Evolutionary conservation across 2,888 invertebrate genomes (phyloP).

Genomic region (Iphiclides podalirius): DNA sequence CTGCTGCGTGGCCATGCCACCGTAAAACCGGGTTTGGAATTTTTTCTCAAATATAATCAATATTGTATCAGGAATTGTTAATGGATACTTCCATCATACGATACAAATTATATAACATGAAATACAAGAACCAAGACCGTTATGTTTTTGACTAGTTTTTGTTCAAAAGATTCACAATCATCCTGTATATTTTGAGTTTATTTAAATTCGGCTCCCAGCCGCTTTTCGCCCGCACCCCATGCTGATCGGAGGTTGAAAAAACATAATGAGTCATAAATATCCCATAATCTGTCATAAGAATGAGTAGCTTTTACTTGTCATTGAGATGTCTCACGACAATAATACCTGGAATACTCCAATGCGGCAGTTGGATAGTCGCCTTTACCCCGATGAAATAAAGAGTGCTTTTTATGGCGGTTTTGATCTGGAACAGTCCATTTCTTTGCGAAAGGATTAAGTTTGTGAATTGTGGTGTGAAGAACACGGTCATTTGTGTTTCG

Average conservation of each 20-base stretch:
- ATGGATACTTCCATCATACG: too few species aligned
- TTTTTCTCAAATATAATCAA: too few species aligned
- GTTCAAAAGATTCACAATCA: too few species aligned
- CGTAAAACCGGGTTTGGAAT: too few species aligned
- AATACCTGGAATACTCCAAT: slow-evolving; percentile 2
- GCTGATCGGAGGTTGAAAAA: slow-evolving; percentile 42
- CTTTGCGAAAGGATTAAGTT: slow-evolving; percentile 15
- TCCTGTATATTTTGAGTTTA: too few species aligned
- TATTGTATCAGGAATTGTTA: too few species aligned
- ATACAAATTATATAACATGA: too few species aligned
- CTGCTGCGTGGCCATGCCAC: too few species aligned
- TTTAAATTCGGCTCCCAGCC: slow-evolving; percentile 38
- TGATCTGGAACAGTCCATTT: slow-evolving; percentile 13
- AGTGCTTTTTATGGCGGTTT: neutral
- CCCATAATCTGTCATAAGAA: slow-evolving; percentile 57
- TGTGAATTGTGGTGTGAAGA: slow-evolving; percentile 17
- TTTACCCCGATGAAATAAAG: slow-evolving; percentile 6
- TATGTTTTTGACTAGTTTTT: too few species aligned
- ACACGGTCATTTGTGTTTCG: slow-evolving; percentile 9
- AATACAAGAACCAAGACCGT: too few species aligned
- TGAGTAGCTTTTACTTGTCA: slow-evolving; percentile 47
- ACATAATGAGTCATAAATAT: slow-evolving; percentile 63
- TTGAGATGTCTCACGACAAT: slow-evolving; percentile 43
- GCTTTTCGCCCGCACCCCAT: slow-evolving; percentile 41
- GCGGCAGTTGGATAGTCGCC: neutral